phyloP scores from a whole-genome alignment of 2,888 invertebrate species.

The Amblyteles armatorius region DNA sequence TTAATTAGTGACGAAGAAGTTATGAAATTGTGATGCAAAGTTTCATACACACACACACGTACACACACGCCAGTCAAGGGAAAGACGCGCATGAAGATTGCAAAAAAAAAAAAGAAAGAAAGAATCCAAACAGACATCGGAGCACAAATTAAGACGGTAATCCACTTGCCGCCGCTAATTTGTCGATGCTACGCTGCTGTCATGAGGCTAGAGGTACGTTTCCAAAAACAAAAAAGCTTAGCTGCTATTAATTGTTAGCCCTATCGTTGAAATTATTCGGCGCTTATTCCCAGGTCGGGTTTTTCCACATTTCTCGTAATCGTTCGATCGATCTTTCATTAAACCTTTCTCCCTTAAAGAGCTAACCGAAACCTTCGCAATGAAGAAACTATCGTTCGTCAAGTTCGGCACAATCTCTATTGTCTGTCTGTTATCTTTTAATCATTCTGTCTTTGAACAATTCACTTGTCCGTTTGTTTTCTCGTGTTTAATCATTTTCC shows the following conservation, averaged over 20 bases:
- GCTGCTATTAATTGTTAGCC: conserved; percentile 75
- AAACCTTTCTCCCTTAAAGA: conserved; percentile 41
- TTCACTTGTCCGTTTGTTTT: neutral
- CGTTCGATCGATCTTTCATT: conserved; percentile 61
- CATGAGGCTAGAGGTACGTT: conserved; percentile 83
- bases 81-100: conserved; percentile 80
- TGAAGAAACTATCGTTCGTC: conserved; percentile 21
- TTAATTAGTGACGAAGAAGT: conserved; percentile 54
- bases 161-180: conserved; percentile 78
- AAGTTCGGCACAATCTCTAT: conserved; percentile 47
- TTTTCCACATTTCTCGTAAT: conserved; percentile 59
- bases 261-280: conserved; percentile 41
- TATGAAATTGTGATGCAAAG: conserved; percentile 60
- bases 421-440: conserved; percentile 21
- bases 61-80: conserved; percentile 62
- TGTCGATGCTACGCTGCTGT: conserved; percentile 81
- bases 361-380: conserved; percentile 25
- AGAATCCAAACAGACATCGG: conserved; percentile 73
- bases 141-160: conserved; percentile 79
- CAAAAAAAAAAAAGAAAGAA: conserved; percentile 42
- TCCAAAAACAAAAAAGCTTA: conserved; percentile 78
- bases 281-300: conserved; percentile 51
- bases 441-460: neutral
- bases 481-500: conserved; percentile 7
- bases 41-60: conserved; percentile 70